These are phyloP conservation scores for Diarsia dahlii DNA, from an alignment of 2,888 invertebrate genomes.

Conservation along the genomic window DNA sequence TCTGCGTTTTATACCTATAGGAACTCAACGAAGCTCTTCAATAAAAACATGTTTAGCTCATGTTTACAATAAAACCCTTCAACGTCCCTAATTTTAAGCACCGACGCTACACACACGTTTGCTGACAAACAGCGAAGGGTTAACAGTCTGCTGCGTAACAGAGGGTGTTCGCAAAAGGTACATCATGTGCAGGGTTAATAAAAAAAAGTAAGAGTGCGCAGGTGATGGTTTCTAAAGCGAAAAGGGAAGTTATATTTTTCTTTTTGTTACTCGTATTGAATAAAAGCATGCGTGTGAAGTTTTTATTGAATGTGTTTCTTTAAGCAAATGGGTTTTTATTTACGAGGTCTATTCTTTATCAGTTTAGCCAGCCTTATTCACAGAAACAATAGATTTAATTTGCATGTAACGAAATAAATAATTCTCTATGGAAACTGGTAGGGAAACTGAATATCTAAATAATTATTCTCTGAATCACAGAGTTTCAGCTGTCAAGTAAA, in stretches of 20 bases:
- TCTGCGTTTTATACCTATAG: slow-evolving; percentile 32
- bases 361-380: neutral
- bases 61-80: slow-evolving; percentile 78
- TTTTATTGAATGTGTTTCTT: slow-evolving; percentile 38
- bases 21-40: slow-evolving; percentile 50
- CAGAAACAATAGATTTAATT: neutral
- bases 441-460: neutral
- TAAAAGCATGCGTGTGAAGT: slow-evolving; percentile 45
- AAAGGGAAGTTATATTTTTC: slow-evolving; percentile 54
- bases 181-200: slow-evolving; percentile 76
- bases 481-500: neutral
- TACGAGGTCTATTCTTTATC: neutral
- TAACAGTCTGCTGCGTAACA: slow-evolving; percentile 87
- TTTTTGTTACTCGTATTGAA: slow-evolving; percentile 52
- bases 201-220: slow-evolving; percentile 72
- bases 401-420: too few relatives aligned
- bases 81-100: slow-evolving; percentile 80
- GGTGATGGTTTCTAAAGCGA: slow-evolving; percentile 64
- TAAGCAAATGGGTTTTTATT: neutral
- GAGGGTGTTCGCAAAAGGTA: slow-evolving; percentile 81
- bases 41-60: slow-evolving; percentile 67
- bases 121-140: slow-evolving; percentile 86
- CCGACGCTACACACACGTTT: slow-evolving; percentile 76
- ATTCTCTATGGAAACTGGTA: too few relatives aligned
- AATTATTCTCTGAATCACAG: neutral